phyloP scores from a whole-genome alignment of 1,140 invertebrate species.

The Drosophila arizonae region DNA sequence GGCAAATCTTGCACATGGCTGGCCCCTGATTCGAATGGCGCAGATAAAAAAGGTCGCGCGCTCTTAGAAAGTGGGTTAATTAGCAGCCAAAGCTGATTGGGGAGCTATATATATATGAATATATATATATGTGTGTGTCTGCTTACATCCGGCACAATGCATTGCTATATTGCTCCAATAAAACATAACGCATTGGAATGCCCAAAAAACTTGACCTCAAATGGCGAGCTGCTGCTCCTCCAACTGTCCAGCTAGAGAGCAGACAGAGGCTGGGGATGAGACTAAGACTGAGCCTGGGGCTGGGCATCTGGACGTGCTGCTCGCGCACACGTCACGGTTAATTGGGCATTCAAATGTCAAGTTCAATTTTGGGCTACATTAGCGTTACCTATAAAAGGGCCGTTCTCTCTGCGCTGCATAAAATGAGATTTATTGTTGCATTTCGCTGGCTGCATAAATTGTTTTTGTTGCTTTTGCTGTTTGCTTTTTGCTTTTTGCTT shows the following conservation, averaged over 20 bases:
- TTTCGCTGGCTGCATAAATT: constrained; percentile 64
- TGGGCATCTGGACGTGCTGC: constrained; percentile 17
- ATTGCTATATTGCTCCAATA: constrained; percentile 55
- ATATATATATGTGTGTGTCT: background rate
- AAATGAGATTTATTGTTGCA: constrained; percentile 82
- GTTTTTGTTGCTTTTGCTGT: constrained; percentile 1
- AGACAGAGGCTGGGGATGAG: background rate
- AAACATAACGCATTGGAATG: constrained; percentile 68
- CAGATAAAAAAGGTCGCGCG: constrained; percentile 57
- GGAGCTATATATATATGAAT: too few species aligned
- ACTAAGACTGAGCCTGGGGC: background rate
- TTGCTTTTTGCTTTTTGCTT: background rate
- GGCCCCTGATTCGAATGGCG: constrained; percentile 47
- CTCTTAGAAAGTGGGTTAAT: constrained; percentile 73
- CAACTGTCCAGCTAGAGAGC: constrained; percentile 18
- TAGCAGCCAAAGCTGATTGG: constrained; percentile 36
- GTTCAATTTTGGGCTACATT: constrained; percentile 82
- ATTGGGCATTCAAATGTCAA: constrained; percentile 83
- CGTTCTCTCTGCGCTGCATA: constrained; percentile 65
- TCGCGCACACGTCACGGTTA: constrained; percentile 72
- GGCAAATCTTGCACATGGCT: constrained; percentile 54
- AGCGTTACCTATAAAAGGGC: constrained; percentile 82
- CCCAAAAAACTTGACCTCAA: constrained; percentile 66
- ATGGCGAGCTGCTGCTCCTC: constrained; percentile 18
- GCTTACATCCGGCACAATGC: constrained; percentile 3